Percentiles rank a stretch among this genome's conserved stretches.
These are phyloP conservation scores for Cheilosia soror DNA, from an alignment of 2,888 invertebrate genomes.

Conservation along the genomic window DNA sequence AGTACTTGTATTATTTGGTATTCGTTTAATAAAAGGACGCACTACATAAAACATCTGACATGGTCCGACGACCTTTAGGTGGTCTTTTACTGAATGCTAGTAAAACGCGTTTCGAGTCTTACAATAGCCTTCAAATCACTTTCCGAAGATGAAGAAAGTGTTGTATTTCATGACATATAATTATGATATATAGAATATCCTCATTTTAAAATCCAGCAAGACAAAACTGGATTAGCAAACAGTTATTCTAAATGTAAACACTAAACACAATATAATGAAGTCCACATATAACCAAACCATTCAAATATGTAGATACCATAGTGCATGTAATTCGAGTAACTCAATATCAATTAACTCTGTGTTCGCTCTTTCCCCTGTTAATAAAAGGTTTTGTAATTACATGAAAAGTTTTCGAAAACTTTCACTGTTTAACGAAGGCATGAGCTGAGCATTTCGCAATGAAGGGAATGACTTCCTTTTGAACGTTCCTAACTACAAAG, in stretches of 20 bases:
- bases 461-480: background rate
- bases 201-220: background rate
- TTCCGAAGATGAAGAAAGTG: too few species aligned
- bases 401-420: slow-evolving; percentile 68
- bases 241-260: background rate
- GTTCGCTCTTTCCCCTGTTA: slow-evolving; percentile 51
- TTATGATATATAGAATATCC: too few species aligned
- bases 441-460: slow-evolving; percentile 54
- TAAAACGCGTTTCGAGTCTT: too few species aligned
- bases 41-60: too few species aligned
- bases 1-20: too few species aligned
- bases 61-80: too few species aligned
- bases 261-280: slow-evolving; percentile 4
- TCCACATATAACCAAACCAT: slow-evolving; percentile 40
- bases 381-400: slow-evolving; percentile 67
- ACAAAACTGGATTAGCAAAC: background rate
- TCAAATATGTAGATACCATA: slow-evolving; percentile 26
- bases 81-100: too few species aligned
- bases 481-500: background rate
- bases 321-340: slow-evolving; percentile 48
- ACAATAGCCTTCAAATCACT: too few species aligned
- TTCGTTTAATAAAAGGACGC: too few species aligned
- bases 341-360: slow-evolving; percentile 66
- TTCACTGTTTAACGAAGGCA: slow-evolving; percentile 55
- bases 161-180: too few species aligned